A percentile compares a stretch with the other conserved stretches of the same genome.
These are phyloP conservation scores for Actinopyga echinites DNA, from an alignment of 53 echinoderm and acorn worm species.

Conservation along the genomic window DNA sequence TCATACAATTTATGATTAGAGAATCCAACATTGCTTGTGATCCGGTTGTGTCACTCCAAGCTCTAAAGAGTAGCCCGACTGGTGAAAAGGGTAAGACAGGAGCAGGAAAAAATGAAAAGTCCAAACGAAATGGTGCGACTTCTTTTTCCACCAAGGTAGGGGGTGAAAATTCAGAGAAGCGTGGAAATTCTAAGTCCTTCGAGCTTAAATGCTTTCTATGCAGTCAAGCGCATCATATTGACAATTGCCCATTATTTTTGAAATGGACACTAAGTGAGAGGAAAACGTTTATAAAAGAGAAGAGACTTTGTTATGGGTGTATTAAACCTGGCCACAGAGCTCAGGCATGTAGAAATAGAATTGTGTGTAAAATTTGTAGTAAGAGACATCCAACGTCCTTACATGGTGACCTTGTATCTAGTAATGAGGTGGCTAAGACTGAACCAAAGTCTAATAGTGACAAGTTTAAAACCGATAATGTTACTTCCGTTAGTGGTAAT, in stretches of 20 bases:
- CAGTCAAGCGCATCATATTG: too few relatives aligned
- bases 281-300: constrained; percentile 5
- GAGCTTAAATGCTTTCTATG: too few relatives aligned
- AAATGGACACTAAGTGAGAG: background rate
- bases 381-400: constrained; percentile 53
- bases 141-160: too few relatives aligned
- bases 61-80: background rate
- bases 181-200: background rate
- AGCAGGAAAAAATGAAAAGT: background rate
- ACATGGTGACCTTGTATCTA: constrained; percentile 16
- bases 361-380: constrained; percentile 47
- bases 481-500: too few relatives aligned
- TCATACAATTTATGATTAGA: constrained; percentile 41
- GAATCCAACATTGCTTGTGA: constrained; percentile 57
- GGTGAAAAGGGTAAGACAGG: background rate
- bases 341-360: constrained; percentile 33
- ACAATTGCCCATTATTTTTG: background rate
- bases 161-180: background rate
- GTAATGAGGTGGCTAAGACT: background rate
- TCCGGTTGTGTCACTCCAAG: constrained; percentile 31
- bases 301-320: constrained; percentile 58
- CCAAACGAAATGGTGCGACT: background rate
- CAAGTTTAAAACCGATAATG: too few relatives aligned
- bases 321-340: constrained; percentile 52
- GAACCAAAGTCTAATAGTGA: too few relatives aligned